phyloP scores from a whole-genome alignment of 2,113 vertebrate genomes.

The Scatophagus argus region DNA sequence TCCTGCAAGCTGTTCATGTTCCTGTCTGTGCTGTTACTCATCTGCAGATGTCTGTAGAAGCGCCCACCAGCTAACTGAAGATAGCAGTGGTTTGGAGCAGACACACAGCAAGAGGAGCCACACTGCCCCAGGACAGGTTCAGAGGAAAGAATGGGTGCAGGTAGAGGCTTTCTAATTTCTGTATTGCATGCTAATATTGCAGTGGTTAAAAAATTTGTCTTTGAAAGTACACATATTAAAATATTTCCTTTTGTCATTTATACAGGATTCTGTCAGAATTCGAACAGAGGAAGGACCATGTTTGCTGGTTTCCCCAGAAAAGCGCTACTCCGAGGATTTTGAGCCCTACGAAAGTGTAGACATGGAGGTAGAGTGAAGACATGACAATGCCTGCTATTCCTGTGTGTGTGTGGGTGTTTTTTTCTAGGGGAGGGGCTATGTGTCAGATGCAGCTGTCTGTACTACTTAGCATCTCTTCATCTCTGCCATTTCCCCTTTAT shows the following conservation, averaged over 20 bases:
- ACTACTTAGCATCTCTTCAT: constrained; percentile 62
- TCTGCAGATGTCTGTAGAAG: constrained; percentile 77
- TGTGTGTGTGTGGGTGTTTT: constrained; percentile 62
- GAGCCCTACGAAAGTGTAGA: constrained; percentile 84
- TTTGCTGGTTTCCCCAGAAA: constrained; percentile 85
- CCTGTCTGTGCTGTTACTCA: constrained; percentile 69
- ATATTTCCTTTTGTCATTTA: constrained; percentile 25
- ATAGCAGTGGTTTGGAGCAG: constrained; percentile 58
- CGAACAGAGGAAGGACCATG: constrained; percentile 87
- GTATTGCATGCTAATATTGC: no score
- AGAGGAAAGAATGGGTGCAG: constrained; percentile 93
- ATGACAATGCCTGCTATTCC: constrained; percentile 46
- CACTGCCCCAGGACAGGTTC: constrained; percentile 87
- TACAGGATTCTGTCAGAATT: constrained; percentile 90
- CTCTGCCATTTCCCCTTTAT: constrained; percentile 46
- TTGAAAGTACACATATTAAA: not conserved
- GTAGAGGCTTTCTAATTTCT: constrained; percentile 72
- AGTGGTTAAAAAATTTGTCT: not conserved
- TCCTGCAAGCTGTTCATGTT: constrained; percentile 61
- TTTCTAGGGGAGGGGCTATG: constrained; percentile 61
- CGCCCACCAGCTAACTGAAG: constrained; percentile 73
- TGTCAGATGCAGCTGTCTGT: constrained; percentile 71
- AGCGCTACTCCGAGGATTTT: constrained; percentile 87
- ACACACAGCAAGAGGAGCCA: constrained; percentile 73
- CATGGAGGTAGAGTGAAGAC: constrained; percentile 79